These are phyloP conservation scores for Nannoperca australis DNA, from an alignment of 2,797 vertebrate genomes.

Conservation along the genomic window DNA sequence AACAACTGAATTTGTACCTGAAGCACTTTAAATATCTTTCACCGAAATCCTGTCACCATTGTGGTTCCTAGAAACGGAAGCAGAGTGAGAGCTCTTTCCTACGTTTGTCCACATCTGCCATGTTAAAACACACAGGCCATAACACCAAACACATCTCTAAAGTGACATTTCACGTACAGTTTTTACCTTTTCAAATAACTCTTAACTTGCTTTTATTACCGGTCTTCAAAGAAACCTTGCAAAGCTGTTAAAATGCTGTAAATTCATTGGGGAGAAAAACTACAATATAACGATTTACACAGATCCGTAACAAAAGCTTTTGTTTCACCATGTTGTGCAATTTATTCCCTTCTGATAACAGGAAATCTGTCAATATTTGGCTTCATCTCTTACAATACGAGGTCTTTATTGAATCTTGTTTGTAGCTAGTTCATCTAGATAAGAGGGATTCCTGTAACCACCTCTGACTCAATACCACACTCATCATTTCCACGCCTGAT, in stretches of 20 bases:
- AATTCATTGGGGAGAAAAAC: neutral
- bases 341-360: neutral
- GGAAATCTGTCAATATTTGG: neutral
- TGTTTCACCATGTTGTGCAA: neutral
- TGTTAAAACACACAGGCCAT: neutral
- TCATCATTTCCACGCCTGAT: constrained; percentile 92
- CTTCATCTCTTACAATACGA: neutral
- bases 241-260: neutral
- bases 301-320: neutral
- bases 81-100: neutral
- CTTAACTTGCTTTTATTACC: neutral
- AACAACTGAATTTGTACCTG: neutral
- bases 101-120: neutral
- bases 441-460: constrained; percentile 89
- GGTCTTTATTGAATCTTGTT: neutral
- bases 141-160: neutral
- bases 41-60: neutral
- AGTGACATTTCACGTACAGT: neutral
- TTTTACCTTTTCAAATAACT: neutral
- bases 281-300: neutral
- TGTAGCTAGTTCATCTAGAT: constrained; percentile 42
- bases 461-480: constrained; percentile 92
- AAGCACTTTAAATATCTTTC: neutral
- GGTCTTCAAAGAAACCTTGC: neutral
- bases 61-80: neutral